phyloP scores from a whole-genome alignment of 2,113 vertebrate species.

The Spermophilus dauricus region DNA sequence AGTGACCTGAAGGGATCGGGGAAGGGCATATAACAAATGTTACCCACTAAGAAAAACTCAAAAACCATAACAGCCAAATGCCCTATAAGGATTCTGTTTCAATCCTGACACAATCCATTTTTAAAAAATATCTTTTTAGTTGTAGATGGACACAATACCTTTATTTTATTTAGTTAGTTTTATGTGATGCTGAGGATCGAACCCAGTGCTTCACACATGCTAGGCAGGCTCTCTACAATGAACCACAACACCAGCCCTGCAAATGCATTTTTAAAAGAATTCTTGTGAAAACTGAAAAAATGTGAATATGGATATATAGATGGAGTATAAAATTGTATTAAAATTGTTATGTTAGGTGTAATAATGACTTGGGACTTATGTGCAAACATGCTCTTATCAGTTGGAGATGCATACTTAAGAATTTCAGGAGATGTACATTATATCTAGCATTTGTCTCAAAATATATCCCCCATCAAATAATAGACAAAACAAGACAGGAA shows the following conservation, averaged over 20 bases:
- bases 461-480: not conserved
- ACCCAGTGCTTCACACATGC: too few species aligned
- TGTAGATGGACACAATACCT: too few species aligned
- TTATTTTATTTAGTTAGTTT: too few species aligned
- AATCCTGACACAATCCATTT: not conserved
- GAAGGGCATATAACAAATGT: not conserved
- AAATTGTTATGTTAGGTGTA: not conserved
- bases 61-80: not conserved
- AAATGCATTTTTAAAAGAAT: not conserved
- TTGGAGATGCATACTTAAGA: not conserved
- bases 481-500: not conserved
- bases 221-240: too few species aligned
- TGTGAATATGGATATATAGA: not conserved
- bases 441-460: not conserved
- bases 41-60: not conserved
- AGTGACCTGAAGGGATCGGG: not conserved
- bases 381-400: not conserved
- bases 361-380: not conserved
- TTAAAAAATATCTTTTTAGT: not conserved
- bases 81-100: not conserved
- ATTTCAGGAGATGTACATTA: not conserved
- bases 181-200: too few species aligned
- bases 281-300: not conserved
- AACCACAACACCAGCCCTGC: too few species aligned
- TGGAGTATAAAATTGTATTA: not conserved